Evolutionary conservation across 2,888 invertebrate genomes (phyloP), one percentile per base, ranked within the genome.

Genomic region (Cephus spinipes): DNA sequence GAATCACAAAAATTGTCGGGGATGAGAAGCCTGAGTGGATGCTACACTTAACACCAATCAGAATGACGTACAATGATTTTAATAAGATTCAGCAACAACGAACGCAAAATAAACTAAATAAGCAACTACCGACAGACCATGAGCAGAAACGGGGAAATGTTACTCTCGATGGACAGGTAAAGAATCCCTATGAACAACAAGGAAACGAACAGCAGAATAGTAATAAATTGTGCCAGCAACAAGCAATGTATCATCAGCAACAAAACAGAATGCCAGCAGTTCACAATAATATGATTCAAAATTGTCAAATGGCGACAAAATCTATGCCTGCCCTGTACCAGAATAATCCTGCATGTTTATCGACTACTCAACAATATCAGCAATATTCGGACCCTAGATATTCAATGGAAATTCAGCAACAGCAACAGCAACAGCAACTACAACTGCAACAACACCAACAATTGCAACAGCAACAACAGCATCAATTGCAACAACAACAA

Each of bases 11-110:
- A 15, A 77, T 80, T 3, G 73, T 76, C 6, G 79, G 81, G 12
- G 86, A 88, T 33, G 87, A 85, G n/a, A 89, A 89, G 73, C 89
- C 90, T 0, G 88, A 90, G 32, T 90, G 89, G 89, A 90, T 90
- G 90, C n/a, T 82, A 23, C 87, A 87, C 30, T 83, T 90, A 11
- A 89, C 90, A 1, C 90, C 90, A 3, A 82, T 87, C 0, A 83
- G 87, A 12, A 80, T 87, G 33, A 83, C 89, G 31, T 87, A 88
- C 69, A 73, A 80, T 31, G 81, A 80, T 40, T 68, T 82, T 12
- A 84, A 82, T 68, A 80, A 81, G 75, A 78, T 83, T 77, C 76
- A 40, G 40, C 40, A 15, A 40, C 40, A 40, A 15, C 40, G 12
- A 32, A 15, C 30, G 3, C 23, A 32, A 71, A 30, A 40, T 40